Percentiles rank a stretch among this genome's conserved stretches.
These are phyloP conservation scores for Chlamydotis undulata DNA, from an alignment of 2,113 vertebrate species.

Conservation along the genomic window DNA sequence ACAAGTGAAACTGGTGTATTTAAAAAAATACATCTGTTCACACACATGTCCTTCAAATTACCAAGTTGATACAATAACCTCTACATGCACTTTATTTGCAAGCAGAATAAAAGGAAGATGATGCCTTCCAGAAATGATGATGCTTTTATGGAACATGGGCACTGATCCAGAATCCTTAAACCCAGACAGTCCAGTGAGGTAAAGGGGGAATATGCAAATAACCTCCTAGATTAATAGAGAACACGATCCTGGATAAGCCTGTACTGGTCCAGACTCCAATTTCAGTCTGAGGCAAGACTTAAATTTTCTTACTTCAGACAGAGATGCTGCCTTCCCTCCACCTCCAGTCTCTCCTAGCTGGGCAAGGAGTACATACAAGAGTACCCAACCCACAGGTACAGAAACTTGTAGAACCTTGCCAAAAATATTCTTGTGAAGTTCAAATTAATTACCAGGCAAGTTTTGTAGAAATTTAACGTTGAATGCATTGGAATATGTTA, in stretches of 20 bases:
- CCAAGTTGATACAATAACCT: neutral
- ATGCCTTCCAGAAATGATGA: neutral
- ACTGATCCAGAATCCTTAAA: neutral
- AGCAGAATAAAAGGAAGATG: neutral
- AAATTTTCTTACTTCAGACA: neutral
- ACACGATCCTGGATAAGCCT: neutral
- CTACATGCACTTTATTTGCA: neutral
- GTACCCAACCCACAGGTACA: neutral
- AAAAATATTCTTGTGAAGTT: slow-evolving; percentile 7
- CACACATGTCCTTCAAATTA: neutral
- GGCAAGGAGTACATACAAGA: neutral
- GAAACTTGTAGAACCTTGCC: neutral
- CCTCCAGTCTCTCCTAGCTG: neutral
- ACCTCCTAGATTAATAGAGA: neutral
- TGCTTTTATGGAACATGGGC: neutral
- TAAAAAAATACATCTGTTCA: neutral
- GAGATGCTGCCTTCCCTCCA: neutral
- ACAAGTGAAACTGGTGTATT: neutral
- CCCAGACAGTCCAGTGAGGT: neutral
- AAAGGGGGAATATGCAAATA: neutral
- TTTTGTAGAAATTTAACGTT: slow-evolving; percentile 29
- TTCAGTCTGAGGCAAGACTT: neutral
- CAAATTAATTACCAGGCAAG: slow-evolving; percentile 8
- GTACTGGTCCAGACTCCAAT: neutral
- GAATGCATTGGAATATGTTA: slow-evolving; percentile 3